A percentile compares a stretch with the other conserved stretches of the same genome.
These are phyloP conservation scores for Dichetophora obliterata DNA, from an alignment of 2,888 invertebrate genomes.

Conservation along the genomic window DNA sequence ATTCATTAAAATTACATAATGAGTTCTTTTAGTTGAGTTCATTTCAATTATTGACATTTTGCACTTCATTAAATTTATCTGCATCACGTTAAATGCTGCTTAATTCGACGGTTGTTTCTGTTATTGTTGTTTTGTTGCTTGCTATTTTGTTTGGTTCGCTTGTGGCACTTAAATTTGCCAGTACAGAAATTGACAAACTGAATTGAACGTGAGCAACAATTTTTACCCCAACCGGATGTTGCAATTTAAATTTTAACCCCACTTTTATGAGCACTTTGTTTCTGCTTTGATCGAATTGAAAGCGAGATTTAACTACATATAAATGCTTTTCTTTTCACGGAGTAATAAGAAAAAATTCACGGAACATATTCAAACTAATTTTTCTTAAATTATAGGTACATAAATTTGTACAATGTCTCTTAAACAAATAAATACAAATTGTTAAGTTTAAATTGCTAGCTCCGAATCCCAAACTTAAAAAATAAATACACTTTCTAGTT, in stretches of 20 bases:
- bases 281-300: constrained; percentile 26
- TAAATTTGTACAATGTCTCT: no score
- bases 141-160: no score
- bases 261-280: constrained; percentile 2
- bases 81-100: not conserved
- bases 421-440: no score
- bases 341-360: no score
- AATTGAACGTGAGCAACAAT: not conserved
- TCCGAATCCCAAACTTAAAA: no score
- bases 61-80: constrained; percentile 43
- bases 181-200: not conserved
- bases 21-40: not conserved
- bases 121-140: not conserved
- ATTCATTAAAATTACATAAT: constrained; percentile 29
- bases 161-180: not conserved
- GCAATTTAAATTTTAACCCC: constrained; percentile 3
- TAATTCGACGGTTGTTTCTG: not conserved
- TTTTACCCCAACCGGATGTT: constrained; percentile 15
- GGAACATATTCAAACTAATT: no score
- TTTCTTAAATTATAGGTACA: no score
- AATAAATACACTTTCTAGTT: no score
- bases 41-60: constrained; percentile 22
- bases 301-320: not conserved
- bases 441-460: no score
- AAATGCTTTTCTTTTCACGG: no score